Evolutionary conservation across 2,888 invertebrate species (phyloP).

Genomic region (Barypeithes pellucidus): DNA sequence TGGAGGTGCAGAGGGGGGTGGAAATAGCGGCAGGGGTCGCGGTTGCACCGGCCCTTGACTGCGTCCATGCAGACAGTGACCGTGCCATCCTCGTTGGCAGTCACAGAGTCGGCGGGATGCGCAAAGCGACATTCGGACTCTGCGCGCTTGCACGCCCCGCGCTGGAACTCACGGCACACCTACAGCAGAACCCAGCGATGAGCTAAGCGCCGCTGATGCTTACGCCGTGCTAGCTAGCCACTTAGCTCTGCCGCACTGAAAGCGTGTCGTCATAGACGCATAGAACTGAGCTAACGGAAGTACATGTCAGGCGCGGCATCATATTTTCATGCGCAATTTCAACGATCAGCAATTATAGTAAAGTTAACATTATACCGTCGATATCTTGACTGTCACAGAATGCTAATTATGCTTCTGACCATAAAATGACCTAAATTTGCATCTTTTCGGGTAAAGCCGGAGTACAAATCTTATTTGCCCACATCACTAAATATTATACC

Average conservation of each 20-base stretch:
- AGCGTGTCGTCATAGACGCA: too few species aligned
- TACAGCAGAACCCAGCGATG: conserved; percentile 74
- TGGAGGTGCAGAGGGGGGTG: conserved; percentile 99
- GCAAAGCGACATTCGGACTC: conserved; percentile 99
- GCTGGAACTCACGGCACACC: conserved; percentile 99
- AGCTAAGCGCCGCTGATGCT: conserved; percentile 56
- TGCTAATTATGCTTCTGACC: too few species aligned
- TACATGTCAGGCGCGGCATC: too few species aligned
- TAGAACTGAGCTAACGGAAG: too few species aligned
- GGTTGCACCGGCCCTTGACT: conserved; percentile 98
- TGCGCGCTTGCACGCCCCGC: conserved; percentile 98
- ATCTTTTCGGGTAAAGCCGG: too few species aligned
- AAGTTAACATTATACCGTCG: too few species aligned
- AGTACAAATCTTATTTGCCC: too few species aligned
- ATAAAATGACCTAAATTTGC: too few species aligned
- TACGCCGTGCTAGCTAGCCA: conserved; percentile 24
- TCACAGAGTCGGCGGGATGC: conserved; percentile 97
- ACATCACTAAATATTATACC: too few species aligned
- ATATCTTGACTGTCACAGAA: too few species aligned
- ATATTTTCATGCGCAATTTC: too few species aligned
- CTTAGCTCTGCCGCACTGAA: not conserved
- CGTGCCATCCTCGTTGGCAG: conserved; percentile 97
- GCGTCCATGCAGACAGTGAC: conserved; percentile 99
- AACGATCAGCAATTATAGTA: too few species aligned
- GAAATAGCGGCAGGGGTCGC: conserved; percentile 99